phyloP scores from a whole-genome alignment of 2,888 invertebrate species.

The Oxycera nigricornis region DNA sequence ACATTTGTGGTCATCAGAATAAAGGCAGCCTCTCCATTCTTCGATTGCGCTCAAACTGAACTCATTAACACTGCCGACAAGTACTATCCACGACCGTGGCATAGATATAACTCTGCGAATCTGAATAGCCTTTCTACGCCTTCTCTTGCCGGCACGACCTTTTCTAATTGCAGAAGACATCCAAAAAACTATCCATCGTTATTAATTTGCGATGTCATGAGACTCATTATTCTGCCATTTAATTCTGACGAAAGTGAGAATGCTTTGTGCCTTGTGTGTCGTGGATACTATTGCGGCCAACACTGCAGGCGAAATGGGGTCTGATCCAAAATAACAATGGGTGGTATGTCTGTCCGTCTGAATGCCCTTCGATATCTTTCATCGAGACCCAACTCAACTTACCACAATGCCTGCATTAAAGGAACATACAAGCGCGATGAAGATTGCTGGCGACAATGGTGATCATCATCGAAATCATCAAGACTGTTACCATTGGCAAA shows the following conservation, averaged over 20 bases:
- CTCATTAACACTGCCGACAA: too few relatives aligned
- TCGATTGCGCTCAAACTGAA: too few relatives aligned
- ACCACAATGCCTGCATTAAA: background rate
- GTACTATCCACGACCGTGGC: too few relatives aligned
- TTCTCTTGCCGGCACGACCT: too few relatives aligned
- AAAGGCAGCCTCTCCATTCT: too few relatives aligned
- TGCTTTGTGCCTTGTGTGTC: background rate
- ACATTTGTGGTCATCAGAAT: too few relatives aligned
- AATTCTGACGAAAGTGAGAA: slow-evolving; percentile 14
- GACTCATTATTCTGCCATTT: background rate
- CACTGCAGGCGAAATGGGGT: background rate
- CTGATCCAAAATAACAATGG: slow-evolving; percentile 8
- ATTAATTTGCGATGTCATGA: background rate
- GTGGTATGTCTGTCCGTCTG: background rate
- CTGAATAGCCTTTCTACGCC: too few relatives aligned
- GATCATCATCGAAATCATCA: background rate
- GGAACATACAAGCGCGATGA: background rate
- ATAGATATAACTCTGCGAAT: too few relatives aligned
- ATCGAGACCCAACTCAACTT: background rate
- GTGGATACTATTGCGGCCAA: slow-evolving; percentile 5
- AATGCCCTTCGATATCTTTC: background rate
- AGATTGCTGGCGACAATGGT: background rate
- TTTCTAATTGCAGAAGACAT: background rate
- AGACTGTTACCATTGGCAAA: background rate
- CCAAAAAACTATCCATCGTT: background rate